Conservation (phyloP, 2,888 invertebrate genomes). For the Pollenia amentaria region DNA sequence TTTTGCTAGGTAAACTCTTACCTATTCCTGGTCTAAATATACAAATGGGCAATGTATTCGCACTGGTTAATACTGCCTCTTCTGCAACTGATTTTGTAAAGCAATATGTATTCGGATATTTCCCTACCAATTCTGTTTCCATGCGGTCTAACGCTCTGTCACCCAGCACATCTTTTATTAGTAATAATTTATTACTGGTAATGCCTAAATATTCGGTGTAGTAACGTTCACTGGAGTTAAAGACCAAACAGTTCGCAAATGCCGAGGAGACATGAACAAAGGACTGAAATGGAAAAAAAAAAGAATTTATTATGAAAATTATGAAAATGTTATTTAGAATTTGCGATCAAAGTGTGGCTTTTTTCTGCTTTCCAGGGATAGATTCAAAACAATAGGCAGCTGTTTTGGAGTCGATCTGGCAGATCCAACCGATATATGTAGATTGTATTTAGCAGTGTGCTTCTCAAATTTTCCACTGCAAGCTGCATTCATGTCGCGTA, state of each 20-base stretch:
- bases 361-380: neutral
- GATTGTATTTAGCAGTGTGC: too few species aligned
- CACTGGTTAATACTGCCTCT: slow-evolving; percentile 86
- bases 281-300: slow-evolving; percentile 81
- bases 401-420: too few species aligned
- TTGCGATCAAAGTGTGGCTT: too few species aligned
- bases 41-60: slow-evolving; percentile 87
- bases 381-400: too few species aligned
- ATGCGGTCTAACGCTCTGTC: slow-evolving; percentile 82
- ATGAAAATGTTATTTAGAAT: neutral
- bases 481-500: too few species aligned
- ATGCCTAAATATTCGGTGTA: slow-evolving; percentile 82
- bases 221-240: slow-evolving; percentile 83
- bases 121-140: slow-evolving; percentile 78
- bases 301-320: neutral
- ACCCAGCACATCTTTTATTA: slow-evolving; percentile 80
- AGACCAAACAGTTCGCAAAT: slow-evolving; percentile 87
- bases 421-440: too few species aligned
- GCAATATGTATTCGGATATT: slow-evolving; percentile 89
- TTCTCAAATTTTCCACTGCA: too few species aligned
- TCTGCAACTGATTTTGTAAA: slow-evolving; percentile 90
- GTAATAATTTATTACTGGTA: slow-evolving; percentile 81
- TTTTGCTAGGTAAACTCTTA: slow-evolving; percentile 77
- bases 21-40: slow-evolving; percentile 90
- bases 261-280: slow-evolving; percentile 89